phyloP scores from a whole-genome alignment of 2,797 vertebrate species.

The Sebastes matsubarae region DNA sequence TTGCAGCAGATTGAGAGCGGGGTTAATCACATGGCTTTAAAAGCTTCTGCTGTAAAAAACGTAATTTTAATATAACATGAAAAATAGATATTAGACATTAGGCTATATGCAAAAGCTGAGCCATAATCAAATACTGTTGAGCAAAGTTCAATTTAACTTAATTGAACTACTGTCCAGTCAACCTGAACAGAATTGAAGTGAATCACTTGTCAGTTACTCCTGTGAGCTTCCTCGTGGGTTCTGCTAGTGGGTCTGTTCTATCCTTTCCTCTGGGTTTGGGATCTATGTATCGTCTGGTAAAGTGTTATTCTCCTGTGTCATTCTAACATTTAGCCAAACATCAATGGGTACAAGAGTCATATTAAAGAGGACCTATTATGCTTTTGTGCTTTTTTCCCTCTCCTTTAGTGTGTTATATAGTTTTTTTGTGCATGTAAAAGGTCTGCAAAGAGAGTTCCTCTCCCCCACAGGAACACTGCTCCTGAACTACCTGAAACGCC shows the following conservation, averaged over 20 bases:
- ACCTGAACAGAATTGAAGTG: slow-evolving; percentile 69
- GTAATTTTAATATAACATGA: not conserved
- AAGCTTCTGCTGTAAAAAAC: not conserved
- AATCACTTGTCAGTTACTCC: slow-evolving; percentile 31
- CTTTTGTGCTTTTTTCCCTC: too few relatives aligned
- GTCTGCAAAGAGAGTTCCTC: too few relatives aligned
- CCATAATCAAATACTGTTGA: not conserved
- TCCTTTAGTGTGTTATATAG: too few relatives aligned
- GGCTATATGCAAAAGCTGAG: not conserved
- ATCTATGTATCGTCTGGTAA: not conserved
- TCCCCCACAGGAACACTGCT: too few relatives aligned
- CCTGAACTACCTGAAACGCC: too few relatives aligned
- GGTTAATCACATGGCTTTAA: not conserved
- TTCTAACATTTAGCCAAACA: not conserved
- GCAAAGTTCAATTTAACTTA: not conserved
- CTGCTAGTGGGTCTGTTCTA: slow-evolving; percentile 60
- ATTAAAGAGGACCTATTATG: too few relatives aligned
- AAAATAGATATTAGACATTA: not conserved
- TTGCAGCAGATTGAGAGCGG: not conserved
- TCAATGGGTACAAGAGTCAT: not conserved
- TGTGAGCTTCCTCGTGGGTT: slow-evolving; percentile 42
- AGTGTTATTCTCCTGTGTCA: not conserved
- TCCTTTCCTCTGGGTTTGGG: slow-evolving; percentile 45
- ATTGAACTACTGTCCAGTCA: not conserved
- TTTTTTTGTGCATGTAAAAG: too few relatives aligned